Base-by-base conservation (phyloP, 1,140 invertebrate genomes). In the Aphelinus certus region DNA sequence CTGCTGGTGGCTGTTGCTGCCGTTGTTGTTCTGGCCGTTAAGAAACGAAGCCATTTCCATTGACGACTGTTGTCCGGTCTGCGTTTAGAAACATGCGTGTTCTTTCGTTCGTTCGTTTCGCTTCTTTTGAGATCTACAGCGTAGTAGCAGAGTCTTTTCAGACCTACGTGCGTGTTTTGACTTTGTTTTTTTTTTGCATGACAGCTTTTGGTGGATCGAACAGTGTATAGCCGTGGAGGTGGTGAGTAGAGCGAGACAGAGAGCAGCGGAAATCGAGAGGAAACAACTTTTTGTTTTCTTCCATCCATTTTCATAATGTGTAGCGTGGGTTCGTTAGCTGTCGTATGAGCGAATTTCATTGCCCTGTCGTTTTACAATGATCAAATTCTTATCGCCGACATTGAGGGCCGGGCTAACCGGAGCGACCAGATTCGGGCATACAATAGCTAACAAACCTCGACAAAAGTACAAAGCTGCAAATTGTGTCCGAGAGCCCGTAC, bases 11-110 rank as follows among this genome's bases (percentile, higher is more conserved):
- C 62, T 64, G 69, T 64, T 69, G 78, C 84, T 88, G 77, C 86
- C 87, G 82, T 90, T 90, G 88, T 91, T 90, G 86, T 90, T 90
- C 80, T 90, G 89, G 58, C 89, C 88, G 79, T 90, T 88, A 79
- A 90, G 86, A 86, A 90, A 90, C 79, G 88, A 89, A 56, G 89
- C 89, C 88, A 91, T 89, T 88, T 91, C 90, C 87, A 91, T 91
- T 81, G 85, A 81, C 67, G 86, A 81, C 73, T 87, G 84, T 80
- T 85, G 85, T 80, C 85, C 87, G 84, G 82, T 87, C 87, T 88
- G 85, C 71, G 71, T 87, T 88, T 81, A 88, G 85, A 88, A 88
- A 88, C 83, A 88, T 88, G 84, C 83, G 83, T 87, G 84, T 87
- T 87, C 86, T 68, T 76, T 76, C 75, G 70, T 76, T 76, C 75